Evolutionary conservation across 2,797 vertebrate genomes (phyloP).

Genomic region (Orestias chungarensis): DNA sequence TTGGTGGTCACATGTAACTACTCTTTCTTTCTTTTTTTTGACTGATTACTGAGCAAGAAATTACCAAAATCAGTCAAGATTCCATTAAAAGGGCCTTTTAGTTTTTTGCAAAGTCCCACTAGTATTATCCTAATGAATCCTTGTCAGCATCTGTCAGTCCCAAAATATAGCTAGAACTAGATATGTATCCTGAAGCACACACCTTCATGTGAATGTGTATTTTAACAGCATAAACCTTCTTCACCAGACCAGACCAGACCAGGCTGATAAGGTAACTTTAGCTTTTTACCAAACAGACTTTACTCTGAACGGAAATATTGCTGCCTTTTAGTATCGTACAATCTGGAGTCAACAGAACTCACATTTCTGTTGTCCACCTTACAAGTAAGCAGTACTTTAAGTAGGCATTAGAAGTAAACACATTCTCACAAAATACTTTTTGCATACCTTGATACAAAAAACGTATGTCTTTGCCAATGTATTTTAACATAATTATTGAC

Average conservation of each 20-base stretch:
- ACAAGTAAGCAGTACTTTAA: background rate
- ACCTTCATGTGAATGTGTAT: too few relatives aligned
- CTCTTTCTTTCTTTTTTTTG: too few relatives aligned
- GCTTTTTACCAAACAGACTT: background rate
- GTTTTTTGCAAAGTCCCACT: background rate
- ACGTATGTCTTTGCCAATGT: too few relatives aligned
- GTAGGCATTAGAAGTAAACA: background rate
- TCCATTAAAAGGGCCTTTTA: background rate
- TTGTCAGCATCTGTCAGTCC: too few relatives aligned
- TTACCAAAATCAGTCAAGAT: background rate
- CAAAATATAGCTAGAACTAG: too few relatives aligned
- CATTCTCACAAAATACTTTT: background rate
- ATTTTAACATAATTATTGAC: constrained; percentile 3
- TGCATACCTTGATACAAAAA: background rate
- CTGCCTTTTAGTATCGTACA: background rate
- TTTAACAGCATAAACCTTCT: background rate
- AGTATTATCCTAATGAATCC: background rate
- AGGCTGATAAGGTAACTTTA: background rate
- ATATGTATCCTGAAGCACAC: too few relatives aligned
- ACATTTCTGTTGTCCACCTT: background rate
- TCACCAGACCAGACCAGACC: background rate
- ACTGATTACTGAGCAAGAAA: background rate
- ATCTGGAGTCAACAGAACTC: background rate
- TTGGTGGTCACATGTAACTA: background rate
- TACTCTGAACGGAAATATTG: background rate